Evolutionary conservation across 2,888 invertebrate species (phyloP), one percentile per base, ranked within the genome.

Genomic region (Spodoptera littoralis): DNA sequence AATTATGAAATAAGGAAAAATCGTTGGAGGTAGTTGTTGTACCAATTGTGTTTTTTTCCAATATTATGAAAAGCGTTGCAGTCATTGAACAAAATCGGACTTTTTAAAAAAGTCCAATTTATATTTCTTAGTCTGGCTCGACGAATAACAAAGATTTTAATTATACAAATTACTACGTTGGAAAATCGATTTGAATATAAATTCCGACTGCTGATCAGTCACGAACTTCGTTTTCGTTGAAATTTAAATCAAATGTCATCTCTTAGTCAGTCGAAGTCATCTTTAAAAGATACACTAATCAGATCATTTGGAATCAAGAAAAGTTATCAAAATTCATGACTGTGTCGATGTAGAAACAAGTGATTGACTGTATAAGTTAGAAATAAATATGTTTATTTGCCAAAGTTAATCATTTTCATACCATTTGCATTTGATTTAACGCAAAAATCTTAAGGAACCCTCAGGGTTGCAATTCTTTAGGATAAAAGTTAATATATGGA

Each of bases 101-200:
- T 47, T 65, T 73, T 62, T 73, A 47, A 43, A 73, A 60, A 58
- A 22, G 51, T 60, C 64, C 57, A 73, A 12, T 47, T 43, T 51
- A 54, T 59, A 12, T 47, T 43, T 51, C 59, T 59, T 41, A 55
- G 6, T 36, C 36, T 9, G 36, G 9, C 36, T 42, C 8, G 52
- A 55, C 27, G 24, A 8, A 45, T 46, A 27, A 48, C 24, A 53
- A n/a, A 66, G 36, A 54, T 30, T 58, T 58, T 27, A 54, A 64
- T 75, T 59, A 56, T 13, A 44, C 46, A 46, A 54, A 70, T 75
- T 49, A 53, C 44, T 56, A 56, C 48, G 55, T 45, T 59, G 13
- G 68, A 70, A 61, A 61, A 56, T 73, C 73, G 1, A 52, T 60
- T 56, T 36, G 48, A 61, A 69, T 70, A 30, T 53, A 57, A 62